Evolutionary conservation across 2,888 invertebrate species (phyloP).

Genomic region (Xiphydria camelus): DNA sequence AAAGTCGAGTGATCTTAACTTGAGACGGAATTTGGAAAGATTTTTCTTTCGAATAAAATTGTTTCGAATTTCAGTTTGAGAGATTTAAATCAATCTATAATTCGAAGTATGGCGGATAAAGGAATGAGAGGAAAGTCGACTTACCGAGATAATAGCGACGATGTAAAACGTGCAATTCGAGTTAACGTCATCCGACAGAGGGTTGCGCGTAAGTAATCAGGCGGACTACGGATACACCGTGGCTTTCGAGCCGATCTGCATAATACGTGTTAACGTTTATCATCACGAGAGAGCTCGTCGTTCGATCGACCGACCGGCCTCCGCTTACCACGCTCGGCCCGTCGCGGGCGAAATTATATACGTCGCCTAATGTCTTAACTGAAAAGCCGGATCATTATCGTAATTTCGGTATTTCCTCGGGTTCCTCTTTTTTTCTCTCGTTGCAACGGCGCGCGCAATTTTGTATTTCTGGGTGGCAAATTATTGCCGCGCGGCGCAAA

Average conservation of each 20-base stretch:
- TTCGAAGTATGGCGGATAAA: too few relatives aligned
- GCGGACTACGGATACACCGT: too few relatives aligned
- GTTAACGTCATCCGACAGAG: too few relatives aligned
- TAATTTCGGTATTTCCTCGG: slow-evolving; percentile 53
- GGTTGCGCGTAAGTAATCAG: too few relatives aligned
- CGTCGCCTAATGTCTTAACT: slow-evolving; percentile 57
- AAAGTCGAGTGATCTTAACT: too few relatives aligned
- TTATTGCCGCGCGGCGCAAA: slow-evolving; percentile 52
- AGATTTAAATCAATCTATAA: too few relatives aligned
- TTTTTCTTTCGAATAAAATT: too few relatives aligned
- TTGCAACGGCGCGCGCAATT: slow-evolving; percentile 38
- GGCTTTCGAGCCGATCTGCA: slow-evolving; percentile 38
- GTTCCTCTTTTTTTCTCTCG: slow-evolving; percentile 33
- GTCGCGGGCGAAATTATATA: slow-evolving; percentile 52
- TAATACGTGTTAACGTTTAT: slow-evolving; percentile 53
- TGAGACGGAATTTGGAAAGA: too few relatives aligned
- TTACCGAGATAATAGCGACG: too few relatives aligned
- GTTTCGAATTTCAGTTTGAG: too few relatives aligned
- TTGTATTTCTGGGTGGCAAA: slow-evolving; percentile 52
- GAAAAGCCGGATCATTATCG: slow-evolving; percentile 56
- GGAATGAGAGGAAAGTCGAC: too few relatives aligned
- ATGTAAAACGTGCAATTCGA: too few relatives aligned
- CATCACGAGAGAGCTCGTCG: slow-evolving; percentile 38
- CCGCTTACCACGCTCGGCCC: slow-evolving; percentile 45
- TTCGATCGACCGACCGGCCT: slow-evolving; percentile 38